A percentile compares a stretch with the other conserved stretches of the same genome.
Evolutionary conservation across 2,797 vertebrate species (phyloP).

Genomic region (Myotis daubentonii): DNA sequence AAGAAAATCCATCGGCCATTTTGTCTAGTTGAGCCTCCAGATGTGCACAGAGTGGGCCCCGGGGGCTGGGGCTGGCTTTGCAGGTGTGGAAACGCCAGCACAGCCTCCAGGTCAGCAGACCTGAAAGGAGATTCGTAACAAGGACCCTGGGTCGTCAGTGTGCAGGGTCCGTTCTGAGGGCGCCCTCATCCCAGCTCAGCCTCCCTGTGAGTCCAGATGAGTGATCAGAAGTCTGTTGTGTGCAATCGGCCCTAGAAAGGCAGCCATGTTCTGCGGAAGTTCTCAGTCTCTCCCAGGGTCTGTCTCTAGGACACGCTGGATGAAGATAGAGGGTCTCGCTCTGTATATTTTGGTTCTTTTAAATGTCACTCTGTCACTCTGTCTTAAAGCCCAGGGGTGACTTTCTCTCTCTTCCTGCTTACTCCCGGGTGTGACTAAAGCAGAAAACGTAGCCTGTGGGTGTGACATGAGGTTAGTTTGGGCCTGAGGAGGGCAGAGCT

Average conservation of each 20-base stretch:
- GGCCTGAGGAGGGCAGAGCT: background rate
- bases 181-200: accelerated
- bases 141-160: accelerated
- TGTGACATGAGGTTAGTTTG: background rate
- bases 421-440: background rate
- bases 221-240: too few relatives aligned
- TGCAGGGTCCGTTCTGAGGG: background rate
- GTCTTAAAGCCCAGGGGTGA: background rate
- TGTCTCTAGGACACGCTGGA: background rate
- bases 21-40: background rate
- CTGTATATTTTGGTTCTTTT: background rate
- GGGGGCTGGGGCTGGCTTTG: too few relatives aligned
- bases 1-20: background rate
- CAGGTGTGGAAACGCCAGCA: background rate
- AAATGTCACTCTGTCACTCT: background rate
- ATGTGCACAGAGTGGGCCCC: background rate
- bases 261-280: background rate
- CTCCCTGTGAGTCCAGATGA: background rate
- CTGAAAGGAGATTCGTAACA: background rate
- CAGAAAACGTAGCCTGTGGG: accelerated
- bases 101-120: background rate
- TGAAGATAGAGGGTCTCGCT: background rate
- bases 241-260: background rate
- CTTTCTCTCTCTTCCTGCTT: background rate
- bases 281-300: background rate